These are phyloP conservation scores for Falco punctatus DNA, from an alignment of 2,113 vertebrate species.

Conservation along the genomic window DNA sequence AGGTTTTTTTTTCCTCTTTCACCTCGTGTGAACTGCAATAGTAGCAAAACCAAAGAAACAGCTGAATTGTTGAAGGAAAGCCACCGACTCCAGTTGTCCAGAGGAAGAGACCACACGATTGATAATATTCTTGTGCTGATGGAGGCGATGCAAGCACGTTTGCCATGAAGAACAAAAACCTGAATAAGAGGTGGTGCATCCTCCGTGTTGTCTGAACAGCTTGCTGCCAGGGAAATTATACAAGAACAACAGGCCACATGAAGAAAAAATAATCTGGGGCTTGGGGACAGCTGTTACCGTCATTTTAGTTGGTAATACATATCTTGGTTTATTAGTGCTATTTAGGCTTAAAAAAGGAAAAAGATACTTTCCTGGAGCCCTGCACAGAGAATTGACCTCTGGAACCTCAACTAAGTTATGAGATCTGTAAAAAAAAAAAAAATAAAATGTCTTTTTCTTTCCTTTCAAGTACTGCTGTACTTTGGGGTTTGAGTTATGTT, in stretches of 20 bases:
- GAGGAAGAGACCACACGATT: background rate
- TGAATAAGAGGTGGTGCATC: background rate
- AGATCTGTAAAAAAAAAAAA: background rate
- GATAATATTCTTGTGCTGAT: background rate
- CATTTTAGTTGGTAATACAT: background rate
- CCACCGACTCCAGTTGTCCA: background rate
- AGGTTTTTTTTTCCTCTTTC: background rate
- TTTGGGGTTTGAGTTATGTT: background rate
- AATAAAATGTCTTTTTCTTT: background rate
- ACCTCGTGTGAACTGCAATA: background rate
- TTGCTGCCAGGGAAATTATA: background rate
- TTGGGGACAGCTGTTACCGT: background rate
- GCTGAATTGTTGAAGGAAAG: background rate
- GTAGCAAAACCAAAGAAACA: background rate
- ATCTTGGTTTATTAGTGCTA: background rate
- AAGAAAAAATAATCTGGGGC: background rate
- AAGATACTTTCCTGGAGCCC: background rate
- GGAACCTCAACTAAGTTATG: background rate
- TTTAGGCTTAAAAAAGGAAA: background rate
- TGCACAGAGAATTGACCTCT: background rate
- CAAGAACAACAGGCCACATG: background rate
- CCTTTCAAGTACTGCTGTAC: background rate
- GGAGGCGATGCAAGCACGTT: background rate
- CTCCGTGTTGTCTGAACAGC: background rate
- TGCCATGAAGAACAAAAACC: background rate